A percentile compares a stretch with the other conserved stretches of the same genome.
Evolutionary conservation across 2,888 invertebrate species (phyloP).

Genomic region (Steinernema hermaphroditum): DNA sequence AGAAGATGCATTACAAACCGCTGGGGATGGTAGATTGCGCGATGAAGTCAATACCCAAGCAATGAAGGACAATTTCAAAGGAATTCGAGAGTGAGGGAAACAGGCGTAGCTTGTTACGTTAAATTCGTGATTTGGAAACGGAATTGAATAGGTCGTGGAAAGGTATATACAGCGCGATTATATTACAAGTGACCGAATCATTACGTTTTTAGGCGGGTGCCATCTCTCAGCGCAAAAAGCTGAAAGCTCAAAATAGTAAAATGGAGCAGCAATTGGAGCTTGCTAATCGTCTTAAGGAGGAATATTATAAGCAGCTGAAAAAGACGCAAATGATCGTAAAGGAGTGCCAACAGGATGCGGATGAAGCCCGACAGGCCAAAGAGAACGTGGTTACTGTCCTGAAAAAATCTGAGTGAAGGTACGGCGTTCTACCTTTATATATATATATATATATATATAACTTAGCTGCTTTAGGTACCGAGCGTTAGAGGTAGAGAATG

Average conservation of each 20-base stretch:
- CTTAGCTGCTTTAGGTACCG: slow-evolving; percentile 71
- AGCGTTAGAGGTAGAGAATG: slow-evolving; percentile 85
- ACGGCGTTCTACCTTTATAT: background rate
- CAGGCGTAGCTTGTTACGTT: slow-evolving; percentile 83
- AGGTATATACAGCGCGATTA: slow-evolving; percentile 39
- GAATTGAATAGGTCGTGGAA: slow-evolving; percentile 75
- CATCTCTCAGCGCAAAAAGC: slow-evolving; percentile 39
- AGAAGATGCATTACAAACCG: slow-evolving; percentile 89
- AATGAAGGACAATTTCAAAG: slow-evolving; percentile 88
- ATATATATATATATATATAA: no score
- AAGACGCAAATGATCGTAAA: slow-evolving; percentile 75
- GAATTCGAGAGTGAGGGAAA: slow-evolving; percentile 96
- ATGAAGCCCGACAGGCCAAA: slow-evolving; percentile 81
- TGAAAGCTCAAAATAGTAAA: slow-evolving; percentile 71
- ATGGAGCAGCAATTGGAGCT: slow-evolving; percentile 93
- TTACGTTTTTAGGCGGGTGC: slow-evolving; percentile 34
- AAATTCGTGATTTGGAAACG: slow-evolving; percentile 81
- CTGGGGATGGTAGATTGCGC: slow-evolving; percentile 93
- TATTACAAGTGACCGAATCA: background rate
- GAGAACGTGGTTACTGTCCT: slow-evolving; percentile 78
- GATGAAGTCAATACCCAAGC: slow-evolving; percentile 99
- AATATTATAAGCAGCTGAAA: slow-evolving; percentile 91
- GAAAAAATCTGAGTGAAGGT: slow-evolving; percentile 42
- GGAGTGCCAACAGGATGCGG: slow-evolving; percentile 85
- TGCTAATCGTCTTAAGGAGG: slow-evolving; percentile 92